Conservation (phyloP, 2,113 vertebrate genomes). For the Neolamprologus falcicula region DNA sequence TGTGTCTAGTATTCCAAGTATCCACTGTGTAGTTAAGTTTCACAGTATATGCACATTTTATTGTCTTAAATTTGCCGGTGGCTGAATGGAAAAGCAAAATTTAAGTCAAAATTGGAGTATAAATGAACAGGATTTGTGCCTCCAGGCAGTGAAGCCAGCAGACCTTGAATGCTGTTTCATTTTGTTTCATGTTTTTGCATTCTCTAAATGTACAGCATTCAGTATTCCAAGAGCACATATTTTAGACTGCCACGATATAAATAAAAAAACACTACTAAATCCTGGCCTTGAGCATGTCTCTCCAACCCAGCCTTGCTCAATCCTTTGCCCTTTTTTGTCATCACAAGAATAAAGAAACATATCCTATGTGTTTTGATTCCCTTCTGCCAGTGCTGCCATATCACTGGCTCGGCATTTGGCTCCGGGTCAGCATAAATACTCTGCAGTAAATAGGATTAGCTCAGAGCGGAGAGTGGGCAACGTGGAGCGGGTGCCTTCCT, state of each 20-base stretch:
- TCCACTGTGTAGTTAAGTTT: neutral
- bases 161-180: neutral
- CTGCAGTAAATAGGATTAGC: constrained; percentile 51
- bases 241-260: neutral
- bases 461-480: neutral
- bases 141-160: neutral
- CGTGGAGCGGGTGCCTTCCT: constrained; percentile 8
- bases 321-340: constrained; percentile 12
- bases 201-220: neutral
- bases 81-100: neutral
- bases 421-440: constrained; percentile 4
- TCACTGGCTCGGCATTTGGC: neutral
- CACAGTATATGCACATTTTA: neutral
- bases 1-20: neutral
- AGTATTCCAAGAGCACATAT: neutral
- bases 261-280: neutral
- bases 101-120: neutral
- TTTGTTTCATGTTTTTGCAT: neutral
- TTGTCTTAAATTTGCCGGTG: neutral
- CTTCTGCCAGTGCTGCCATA: neutral
- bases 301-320: neutral
- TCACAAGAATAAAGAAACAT: constrained; percentile 13
- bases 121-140: neutral
- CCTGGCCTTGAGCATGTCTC: neutral
- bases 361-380: neutral